A percentile compares a stretch with the other conserved stretches of the same genome.
These are phyloP conservation scores for Leucophenga montana DNA, from an alignment of 2,888 invertebrate species.

Conservation along the genomic window DNA sequence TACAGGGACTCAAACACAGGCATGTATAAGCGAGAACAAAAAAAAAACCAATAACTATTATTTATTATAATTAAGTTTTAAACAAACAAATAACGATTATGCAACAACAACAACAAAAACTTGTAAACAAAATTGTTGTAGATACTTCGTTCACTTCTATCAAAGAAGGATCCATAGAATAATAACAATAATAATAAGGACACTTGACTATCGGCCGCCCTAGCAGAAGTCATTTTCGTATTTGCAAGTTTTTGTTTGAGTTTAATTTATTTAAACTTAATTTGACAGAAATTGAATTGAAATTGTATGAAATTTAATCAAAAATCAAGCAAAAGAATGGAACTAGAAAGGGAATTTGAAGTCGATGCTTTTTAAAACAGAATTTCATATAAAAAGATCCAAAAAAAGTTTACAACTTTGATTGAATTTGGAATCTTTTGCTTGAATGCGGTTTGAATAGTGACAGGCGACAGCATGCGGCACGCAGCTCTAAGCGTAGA, in stretches of 20 bases:
- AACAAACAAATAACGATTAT: conserved; percentile 11
- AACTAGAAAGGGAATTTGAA: no score
- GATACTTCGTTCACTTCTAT: not conserved
- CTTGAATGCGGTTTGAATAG: not conserved
- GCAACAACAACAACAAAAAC: not conserved
- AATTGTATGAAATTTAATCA: not conserved
- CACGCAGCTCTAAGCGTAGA: not conserved
- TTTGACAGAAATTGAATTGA: conserved; percentile 43
- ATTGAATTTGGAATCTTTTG: conserved; percentile 23
- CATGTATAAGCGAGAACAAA: no score
- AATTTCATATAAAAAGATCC: not conserved
- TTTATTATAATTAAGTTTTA: conserved; percentile 25
- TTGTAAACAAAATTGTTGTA: no score
- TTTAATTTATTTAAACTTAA: conserved; percentile 44
- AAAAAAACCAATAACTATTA: conserved; percentile 10
- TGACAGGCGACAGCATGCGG: no score
- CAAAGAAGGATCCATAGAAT: not conserved
- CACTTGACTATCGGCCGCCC: not conserved
- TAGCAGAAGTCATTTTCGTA: not conserved
- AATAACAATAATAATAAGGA: not conserved
- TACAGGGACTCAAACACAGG: not conserved
- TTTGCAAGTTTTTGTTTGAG: not conserved
- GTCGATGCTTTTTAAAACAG: no score
- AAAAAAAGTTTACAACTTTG: conserved; percentile 15
- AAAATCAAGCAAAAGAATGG: no score